Evolutionary conservation across 2,113 vertebrate genomes (phyloP).

Genomic region (Chaetodon auriga): DNA sequence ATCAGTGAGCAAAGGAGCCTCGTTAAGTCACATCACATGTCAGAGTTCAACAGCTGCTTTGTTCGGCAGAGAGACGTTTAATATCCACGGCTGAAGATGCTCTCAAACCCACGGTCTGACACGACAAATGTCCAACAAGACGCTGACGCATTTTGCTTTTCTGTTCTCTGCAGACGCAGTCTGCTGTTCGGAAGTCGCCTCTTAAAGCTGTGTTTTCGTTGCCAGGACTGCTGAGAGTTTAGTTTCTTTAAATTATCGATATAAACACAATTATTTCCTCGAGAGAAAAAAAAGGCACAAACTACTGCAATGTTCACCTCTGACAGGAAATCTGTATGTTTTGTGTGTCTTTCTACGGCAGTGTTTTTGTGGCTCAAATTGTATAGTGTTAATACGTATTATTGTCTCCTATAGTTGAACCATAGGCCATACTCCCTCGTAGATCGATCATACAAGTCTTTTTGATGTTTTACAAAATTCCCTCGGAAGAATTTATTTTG

Average conservation of each 20-base stretch:
- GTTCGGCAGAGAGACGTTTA: slow-evolving; percentile 57
- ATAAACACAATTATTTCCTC: slow-evolving; percentile 79
- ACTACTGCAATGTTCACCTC: slow-evolving; percentile 92
- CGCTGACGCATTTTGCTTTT: slow-evolving; percentile 33
- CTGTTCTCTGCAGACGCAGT: slow-evolving; percentile 29
- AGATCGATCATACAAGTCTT: slow-evolving; percentile 91
- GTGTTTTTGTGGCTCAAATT: slow-evolving; percentile 98
- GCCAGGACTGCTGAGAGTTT: slow-evolving; percentile 69
- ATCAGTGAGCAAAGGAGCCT: slow-evolving; percentile 42
- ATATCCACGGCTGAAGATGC: slow-evolving; percentile 44
- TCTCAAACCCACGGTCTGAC: slow-evolving; percentile 4
- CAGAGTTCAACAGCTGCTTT: slow-evolving; percentile 68
- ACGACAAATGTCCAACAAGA: slow-evolving; percentile 15
- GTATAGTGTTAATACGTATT: slow-evolving; percentile 99
- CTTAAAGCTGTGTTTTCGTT: slow-evolving; percentile 35
- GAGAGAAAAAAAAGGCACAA: slow-evolving; percentile 91
- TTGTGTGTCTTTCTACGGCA: slow-evolving; percentile 97
- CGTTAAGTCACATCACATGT: slow-evolving; percentile 39
- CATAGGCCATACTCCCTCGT: slow-evolving; percentile 93
- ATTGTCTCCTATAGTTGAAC: slow-evolving; percentile 92
- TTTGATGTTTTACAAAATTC: slow-evolving; percentile 90
- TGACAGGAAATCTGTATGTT: slow-evolving; percentile 91
- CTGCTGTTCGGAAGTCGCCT: slow-evolving; percentile 49
- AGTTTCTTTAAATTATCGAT: slow-evolving; percentile 80
- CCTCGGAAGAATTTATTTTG: slow-evolving; percentile 88